These are phyloP conservation scores for Onchidella celtica DNA, from an alignment of 2,888 invertebrate genomes.

Conservation along the genomic window DNA sequence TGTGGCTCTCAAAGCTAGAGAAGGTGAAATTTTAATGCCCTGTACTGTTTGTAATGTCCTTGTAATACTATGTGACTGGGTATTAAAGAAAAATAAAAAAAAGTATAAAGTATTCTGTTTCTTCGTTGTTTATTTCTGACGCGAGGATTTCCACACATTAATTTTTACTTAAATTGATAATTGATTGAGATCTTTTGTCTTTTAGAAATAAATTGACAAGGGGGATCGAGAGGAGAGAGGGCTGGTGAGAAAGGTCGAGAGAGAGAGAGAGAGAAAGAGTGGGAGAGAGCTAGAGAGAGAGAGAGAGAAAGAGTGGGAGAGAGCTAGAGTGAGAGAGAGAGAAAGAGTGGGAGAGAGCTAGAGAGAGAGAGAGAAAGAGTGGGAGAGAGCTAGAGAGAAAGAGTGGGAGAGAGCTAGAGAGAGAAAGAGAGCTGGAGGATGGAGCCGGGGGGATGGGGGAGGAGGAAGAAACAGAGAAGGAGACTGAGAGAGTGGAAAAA, in stretches of 20 bases:
- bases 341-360: neutral
- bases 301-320: neutral
- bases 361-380: neutral
- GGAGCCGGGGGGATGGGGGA: neutral
- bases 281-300: slow-evolving; percentile 2
- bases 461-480: neutral
- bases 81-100: too few species aligned
- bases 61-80: too few species aligned
- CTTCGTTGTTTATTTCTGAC: too few species aligned
- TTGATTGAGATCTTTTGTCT: too few species aligned
- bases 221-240: slow-evolving; percentile 11
- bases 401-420: slow-evolving; percentile 27
- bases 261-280: neutral
- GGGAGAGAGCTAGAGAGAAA: slow-evolving; percentile 1
- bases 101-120: too few species aligned
- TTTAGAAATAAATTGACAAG: too few species aligned
- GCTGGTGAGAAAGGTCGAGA: slow-evolving; percentile 14
- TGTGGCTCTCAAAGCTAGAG: too few species aligned
- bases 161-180: too few species aligned
- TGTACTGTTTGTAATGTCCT: too few species aligned
- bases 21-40: too few species aligned
- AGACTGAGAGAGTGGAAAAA: neutral
- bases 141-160: too few species aligned
- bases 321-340: neutral
- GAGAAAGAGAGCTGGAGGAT: slow-evolving; percentile 23